Evolutionary conservation across 2,113 vertebrate species (phyloP).

Genomic region (Puma concolor): DNA sequence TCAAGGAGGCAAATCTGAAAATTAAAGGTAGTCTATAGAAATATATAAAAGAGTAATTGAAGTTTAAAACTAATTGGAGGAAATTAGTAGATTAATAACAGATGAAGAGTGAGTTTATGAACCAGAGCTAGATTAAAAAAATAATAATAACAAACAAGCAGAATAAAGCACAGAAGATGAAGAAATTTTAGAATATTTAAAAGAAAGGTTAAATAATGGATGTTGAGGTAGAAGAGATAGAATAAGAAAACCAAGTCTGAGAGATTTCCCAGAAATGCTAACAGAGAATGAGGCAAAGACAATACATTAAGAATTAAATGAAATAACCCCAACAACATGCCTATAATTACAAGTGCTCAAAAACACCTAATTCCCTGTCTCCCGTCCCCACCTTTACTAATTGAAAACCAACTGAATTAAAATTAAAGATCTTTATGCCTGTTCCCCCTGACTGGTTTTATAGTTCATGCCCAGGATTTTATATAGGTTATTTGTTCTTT

Average conservation of each 20-base stretch:
- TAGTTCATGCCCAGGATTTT: neutral
- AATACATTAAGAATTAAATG: neutral
- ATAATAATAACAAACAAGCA: neutral
- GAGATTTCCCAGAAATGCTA: neutral
- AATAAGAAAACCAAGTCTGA: neutral
- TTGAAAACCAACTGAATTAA: conserved; percentile 23
- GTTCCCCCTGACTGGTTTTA: neutral
- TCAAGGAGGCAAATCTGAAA: neutral
- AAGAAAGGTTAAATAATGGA: neutral
- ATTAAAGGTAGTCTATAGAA: neutral
- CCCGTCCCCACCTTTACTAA: neutral
- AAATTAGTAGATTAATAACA: neutral
- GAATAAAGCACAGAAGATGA: neutral
- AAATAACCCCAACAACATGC: neutral
- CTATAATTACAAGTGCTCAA: neutral
- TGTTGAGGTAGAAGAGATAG: neutral
- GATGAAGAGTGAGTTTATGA: neutral
- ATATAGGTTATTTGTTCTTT: neutral
- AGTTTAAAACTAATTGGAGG: neutral
- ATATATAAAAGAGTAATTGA: neutral
- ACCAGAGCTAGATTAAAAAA: neutral
- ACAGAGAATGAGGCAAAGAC: neutral
- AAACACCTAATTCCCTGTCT: neutral
- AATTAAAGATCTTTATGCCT: neutral
- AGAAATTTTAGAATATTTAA: conserved; percentile 8